phyloP scores from a whole-genome alignment of 2,113 vertebrate species.

The Gobius niger region DNA sequence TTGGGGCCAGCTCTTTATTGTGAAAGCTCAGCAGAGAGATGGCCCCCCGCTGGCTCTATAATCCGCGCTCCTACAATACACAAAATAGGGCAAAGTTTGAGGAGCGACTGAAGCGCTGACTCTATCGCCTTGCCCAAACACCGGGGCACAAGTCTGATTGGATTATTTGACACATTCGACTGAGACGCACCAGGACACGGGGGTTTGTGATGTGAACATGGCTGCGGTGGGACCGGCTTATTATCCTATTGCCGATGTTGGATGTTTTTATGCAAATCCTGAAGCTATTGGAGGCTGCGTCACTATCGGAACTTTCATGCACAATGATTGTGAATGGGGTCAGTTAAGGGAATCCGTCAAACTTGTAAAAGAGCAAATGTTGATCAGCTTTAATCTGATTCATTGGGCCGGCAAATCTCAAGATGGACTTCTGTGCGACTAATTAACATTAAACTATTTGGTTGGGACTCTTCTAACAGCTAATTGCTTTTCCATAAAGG shows the following conservation, averaged over 20 bases:
- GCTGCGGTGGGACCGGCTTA: conserved; percentile 37
- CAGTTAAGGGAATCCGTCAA: not conserved
- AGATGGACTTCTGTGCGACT: not conserved
- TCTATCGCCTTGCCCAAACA: conserved; percentile 43
- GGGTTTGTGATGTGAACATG: conserved; percentile 19
- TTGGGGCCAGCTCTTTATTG: conserved; percentile 50
- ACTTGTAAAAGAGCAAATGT: not conserved
- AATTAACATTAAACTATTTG: conserved; percentile 14
- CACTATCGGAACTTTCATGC: no score
- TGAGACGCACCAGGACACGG: conserved; percentile 22
- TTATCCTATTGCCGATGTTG: conserved; percentile 24
- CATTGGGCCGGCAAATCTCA: not conserved
- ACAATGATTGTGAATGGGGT: not conserved
- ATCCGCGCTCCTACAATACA: conserved; percentile 60
- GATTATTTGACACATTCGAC: conserved; percentile 56
- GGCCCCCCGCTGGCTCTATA: conserved; percentile 52
- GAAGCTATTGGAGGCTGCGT: not conserved
- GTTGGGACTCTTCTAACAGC: conserved; percentile 8
- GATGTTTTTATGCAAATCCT: conserved; percentile 7
- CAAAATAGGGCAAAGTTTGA: conserved; percentile 53
- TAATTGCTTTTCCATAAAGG: conserved; percentile 29
- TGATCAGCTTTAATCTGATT: not conserved
- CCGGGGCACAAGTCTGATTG: conserved; percentile 45
- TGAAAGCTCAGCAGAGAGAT: conserved; percentile 30
- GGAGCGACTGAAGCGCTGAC: conserved; percentile 62